These are phyloP conservation scores for Lasiurus borealis DNA, from an alignment of 2,113 vertebrate species.

Conservation along the genomic window DNA sequence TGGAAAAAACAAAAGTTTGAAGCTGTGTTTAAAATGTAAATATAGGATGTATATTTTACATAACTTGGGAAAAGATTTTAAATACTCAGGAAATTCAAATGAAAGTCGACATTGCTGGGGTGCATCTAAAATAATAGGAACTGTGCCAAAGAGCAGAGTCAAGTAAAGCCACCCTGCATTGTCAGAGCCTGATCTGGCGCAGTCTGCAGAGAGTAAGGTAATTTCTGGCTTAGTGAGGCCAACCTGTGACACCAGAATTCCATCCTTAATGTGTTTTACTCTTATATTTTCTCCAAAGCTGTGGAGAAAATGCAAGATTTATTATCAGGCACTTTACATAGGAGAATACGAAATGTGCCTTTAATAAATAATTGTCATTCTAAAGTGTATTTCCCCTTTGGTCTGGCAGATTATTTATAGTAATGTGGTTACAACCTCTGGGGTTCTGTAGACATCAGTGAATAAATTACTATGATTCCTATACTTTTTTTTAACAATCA, in stretches of 20 bases:
- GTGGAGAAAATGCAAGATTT: neutral
- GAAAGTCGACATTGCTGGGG: neutral
- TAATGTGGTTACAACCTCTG: neutral
- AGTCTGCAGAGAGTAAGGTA: neutral
- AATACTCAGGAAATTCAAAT: neutral
- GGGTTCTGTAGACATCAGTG: neutral
- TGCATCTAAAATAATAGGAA: neutral
- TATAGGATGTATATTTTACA: neutral
- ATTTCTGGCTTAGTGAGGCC: neutral
- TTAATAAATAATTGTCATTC: neutral
- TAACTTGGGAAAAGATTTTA: neutral
- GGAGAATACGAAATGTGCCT: neutral
- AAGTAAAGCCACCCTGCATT: neutral
- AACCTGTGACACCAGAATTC: neutral
- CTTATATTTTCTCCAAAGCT: neutral
- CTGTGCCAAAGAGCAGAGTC: neutral
- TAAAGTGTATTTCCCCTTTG: neutral
- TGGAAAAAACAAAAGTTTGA: neutral
- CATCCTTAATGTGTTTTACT: neutral
- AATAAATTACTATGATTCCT: neutral
- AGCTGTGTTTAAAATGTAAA: conserved; percentile 37
- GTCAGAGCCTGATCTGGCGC: neutral
- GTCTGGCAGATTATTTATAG: neutral
- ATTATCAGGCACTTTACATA: neutral
- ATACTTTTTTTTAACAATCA: neutral